These are phyloP conservation scores for Lamellibrachia satsuma DNA, from an alignment of 2,888 invertebrate genomes.

Conservation along the genomic window DNA sequence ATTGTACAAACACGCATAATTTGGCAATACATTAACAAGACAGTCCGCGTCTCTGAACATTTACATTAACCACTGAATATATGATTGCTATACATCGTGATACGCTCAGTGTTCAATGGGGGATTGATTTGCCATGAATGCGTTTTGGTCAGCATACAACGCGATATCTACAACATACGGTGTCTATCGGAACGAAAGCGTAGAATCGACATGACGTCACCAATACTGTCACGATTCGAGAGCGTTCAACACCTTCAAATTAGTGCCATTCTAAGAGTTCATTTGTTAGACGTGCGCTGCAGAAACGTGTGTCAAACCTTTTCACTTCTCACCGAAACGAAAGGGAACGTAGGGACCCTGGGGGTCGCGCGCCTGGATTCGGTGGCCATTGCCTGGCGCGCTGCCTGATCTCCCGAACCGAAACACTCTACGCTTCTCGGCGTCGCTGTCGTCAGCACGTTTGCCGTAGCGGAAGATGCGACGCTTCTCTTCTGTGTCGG, in stretches of 20 bases:
- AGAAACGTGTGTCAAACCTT: background rate
- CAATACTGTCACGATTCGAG: background rate
- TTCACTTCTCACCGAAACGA: background rate
- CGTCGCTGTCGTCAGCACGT: conserved; percentile 7
- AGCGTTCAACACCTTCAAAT: background rate
- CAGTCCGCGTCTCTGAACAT: background rate
- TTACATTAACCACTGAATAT: background rate
- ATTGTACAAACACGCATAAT: background rate
- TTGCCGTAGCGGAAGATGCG: conserved; percentile 24
- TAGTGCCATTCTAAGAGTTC: background rate
- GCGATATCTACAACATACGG: background rate
- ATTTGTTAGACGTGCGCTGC: background rate
- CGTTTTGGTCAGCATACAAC: background rate
- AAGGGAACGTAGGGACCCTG: background rate
- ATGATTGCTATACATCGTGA: background rate
- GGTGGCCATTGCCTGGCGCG: background rate
- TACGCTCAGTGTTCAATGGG: background rate
- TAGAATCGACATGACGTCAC: background rate
- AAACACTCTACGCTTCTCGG: background rate
- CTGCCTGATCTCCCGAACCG: conserved; percentile 14
- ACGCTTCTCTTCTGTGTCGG: background rate
- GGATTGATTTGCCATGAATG: background rate
- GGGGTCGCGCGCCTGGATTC: background rate
- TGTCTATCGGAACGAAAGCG: no score
- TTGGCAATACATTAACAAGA: background rate